Base-by-base conservation (phyloP, 1,140 invertebrate species). In the Papilio glaucus region DNA sequence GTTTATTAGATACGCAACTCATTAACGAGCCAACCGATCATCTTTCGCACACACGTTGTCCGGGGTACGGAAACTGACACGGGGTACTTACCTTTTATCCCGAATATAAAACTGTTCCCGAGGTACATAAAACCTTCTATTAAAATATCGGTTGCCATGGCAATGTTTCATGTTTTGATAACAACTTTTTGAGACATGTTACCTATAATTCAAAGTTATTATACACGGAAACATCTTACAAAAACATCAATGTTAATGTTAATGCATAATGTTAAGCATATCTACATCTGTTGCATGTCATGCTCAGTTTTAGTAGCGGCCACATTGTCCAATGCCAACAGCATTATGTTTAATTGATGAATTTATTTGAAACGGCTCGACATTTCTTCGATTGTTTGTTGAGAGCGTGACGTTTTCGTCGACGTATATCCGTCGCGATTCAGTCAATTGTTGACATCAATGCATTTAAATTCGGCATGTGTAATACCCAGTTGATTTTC, bases 311-410 rank as follows among this genome's bases (percentile, higher is more conserved):
- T 12, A 57, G 49, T 24, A 57, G 18, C 12, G 21, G 49, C 49
- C 49, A 24, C 49, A 57, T 26, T 57, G 49, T 57, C 10, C 49
- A 26, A 53, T 24, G 9, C 10, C n/a, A n/a, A n/a, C 2, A 9
- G 15, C 4, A 6, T 45, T 57, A 13, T 26, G 49, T 24, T 57
- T 24, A 57, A 26, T 24, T 26, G 1, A 57, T 24, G 10, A 57
- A 57, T 26, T 57, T 57, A 57, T 26, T 57, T 57, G 49, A 21
- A 57, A 24, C 49, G 10, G 49, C 12, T 24, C 21, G 49, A 57
- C 49, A 57, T 57, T 57, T 57, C 21, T 57, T 57, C 18, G 18
- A 57, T 57, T 57, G 49, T 57, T 57, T 57, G 29, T 33, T 33
- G 24, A 49, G 18, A 53, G 9, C 12, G 2, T 33, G 2, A 33